Evolutionary conservation across 2,888 invertebrate genomes (phyloP), one percentile per base, ranked within the genome.

Genomic region (Pachycephus smyrnensis): DNA sequence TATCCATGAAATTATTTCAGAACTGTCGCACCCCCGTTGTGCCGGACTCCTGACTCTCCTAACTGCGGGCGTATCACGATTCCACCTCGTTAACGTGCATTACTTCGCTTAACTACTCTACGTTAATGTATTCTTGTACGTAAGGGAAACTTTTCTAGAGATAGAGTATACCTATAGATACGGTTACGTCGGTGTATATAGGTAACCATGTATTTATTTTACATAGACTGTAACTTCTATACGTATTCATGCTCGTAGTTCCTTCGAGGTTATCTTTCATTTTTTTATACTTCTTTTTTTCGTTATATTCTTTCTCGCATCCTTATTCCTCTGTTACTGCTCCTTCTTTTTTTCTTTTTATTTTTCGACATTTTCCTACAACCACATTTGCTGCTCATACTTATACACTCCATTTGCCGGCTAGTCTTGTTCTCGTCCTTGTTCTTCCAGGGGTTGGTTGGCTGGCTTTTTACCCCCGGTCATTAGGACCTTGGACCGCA

Each of bases 401-500:
- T 55, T 23, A 23, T 55, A 55, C 23, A 55, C 23, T 15, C 40
- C 23, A 23, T 55, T 55, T 23, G 40, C 23, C 40, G 23, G 40
- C 40, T 55, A 55, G 40, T 78, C 78, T 75, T 75, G 75, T 75
- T 76, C 78, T 69, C 69, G 30, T 69, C n/a, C 69, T 32, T 69
- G 31, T 71, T 31, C 71, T 32, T 32, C 31, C 71, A 71, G 32
- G 71, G 71, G 71, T 32, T 15, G 31, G 69, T 15, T 31, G 82
- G 82, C 84, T 75, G 82, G 86, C 86, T 90, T 90, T 90, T 91
- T 89, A 88, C 88, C 86, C 85, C 85, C 86, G 89, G 90, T 90
- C 90, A 90, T 91, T 91, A 91, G 89, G 88, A 89, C 85, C 87
- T 71, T 86, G 88, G 87, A 89, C 91, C 91, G 87, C 90, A 90